Conservation (phyloP, 2,888 invertebrate genomes). For the Cerastis leucographa region DNA sequence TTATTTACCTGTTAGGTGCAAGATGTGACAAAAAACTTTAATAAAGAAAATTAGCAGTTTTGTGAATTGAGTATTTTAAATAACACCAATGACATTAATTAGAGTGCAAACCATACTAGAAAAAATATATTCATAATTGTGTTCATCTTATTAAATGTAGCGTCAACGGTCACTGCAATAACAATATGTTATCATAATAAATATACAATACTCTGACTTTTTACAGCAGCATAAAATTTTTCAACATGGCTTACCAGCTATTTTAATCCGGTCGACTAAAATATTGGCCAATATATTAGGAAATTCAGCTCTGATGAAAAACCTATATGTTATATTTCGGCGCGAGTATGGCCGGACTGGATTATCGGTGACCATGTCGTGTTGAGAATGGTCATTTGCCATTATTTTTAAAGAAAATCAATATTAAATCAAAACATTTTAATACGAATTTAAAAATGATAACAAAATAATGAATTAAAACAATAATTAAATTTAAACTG, state of each 20-base stretch:
- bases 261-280: background rate
- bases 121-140: background rate
- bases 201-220: background rate
- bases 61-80: background rate
- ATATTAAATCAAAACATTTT: too few relatives aligned
- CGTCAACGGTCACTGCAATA: background rate
- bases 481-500: too few relatives aligned
- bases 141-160: background rate
- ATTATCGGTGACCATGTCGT: too few relatives aligned
- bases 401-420: too few relatives aligned
- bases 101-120: background rate
- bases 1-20: too few relatives aligned
- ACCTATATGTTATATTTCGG: too few relatives aligned
- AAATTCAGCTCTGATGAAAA: background rate
- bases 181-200: slow-evolving; percentile 11
- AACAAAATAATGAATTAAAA: too few relatives aligned
- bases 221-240: background rate
- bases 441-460: too few relatives aligned
- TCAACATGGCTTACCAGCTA: background rate
- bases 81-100: background rate
- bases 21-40: too few relatives aligned
- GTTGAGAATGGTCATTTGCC: too few relatives aligned
- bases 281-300: background rate
- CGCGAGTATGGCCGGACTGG: too few relatives aligned
- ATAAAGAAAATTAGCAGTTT: background rate